phyloP scores from a whole-genome alignment of 1,140 invertebrate genomes.

The Drosophila nigromelanica region DNA sequence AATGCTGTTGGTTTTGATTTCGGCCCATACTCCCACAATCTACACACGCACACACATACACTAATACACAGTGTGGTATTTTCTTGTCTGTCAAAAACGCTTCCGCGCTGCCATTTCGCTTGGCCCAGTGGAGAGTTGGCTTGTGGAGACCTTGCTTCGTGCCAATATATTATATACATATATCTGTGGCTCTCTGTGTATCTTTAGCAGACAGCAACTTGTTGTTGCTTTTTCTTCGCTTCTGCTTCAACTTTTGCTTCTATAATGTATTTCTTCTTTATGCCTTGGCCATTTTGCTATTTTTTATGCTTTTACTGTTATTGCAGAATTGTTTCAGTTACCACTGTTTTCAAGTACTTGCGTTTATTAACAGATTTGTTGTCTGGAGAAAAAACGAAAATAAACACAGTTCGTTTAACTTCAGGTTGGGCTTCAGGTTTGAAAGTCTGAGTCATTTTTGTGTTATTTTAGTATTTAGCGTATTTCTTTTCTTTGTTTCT shows the following conservation, averaged over 20 bases:
- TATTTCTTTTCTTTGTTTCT: slow-evolving; percentile 24
- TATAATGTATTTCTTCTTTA: slow-evolving; percentile 17
- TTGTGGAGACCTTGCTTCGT: slow-evolving; percentile 46
- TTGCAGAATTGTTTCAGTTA: slow-evolving; percentile 35
- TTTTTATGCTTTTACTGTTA: slow-evolving; percentile 9
- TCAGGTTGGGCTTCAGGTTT: slow-evolving; percentile 28
- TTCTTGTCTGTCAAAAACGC: slow-evolving; percentile 53
- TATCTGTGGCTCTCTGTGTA: slow-evolving; percentile 54
- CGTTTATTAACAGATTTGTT: slow-evolving; percentile 11
- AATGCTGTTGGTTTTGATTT: slow-evolving; percentile 43
- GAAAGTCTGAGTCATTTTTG: slow-evolving; percentile 38
- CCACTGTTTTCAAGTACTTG: slow-evolving; percentile 47
- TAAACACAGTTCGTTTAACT: slow-evolving; percentile 26
- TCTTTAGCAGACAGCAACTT: slow-evolving; percentile 69
- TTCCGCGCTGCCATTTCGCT: slow-evolving; percentile 50
- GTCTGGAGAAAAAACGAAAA: slow-evolving; percentile 12
- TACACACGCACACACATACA: not conserved
- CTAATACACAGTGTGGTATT: slow-evolving; percentile 29
- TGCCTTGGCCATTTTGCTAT: slow-evolving; percentile 28
- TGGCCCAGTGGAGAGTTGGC: slow-evolving; percentile 57
- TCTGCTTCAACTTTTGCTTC: slow-evolving; percentile 42
- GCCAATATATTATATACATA: slow-evolving; percentile 62
- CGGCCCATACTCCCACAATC: slow-evolving; percentile 20
- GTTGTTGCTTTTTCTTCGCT: slow-evolving; percentile 69
- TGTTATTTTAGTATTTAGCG: slow-evolving; percentile 37